Evolutionary conservation across 2,113 vertebrate species (phyloP), one percentile per base, ranked within the genome.

Genomic region (Megaleporinus macrocephalus): DNA sequence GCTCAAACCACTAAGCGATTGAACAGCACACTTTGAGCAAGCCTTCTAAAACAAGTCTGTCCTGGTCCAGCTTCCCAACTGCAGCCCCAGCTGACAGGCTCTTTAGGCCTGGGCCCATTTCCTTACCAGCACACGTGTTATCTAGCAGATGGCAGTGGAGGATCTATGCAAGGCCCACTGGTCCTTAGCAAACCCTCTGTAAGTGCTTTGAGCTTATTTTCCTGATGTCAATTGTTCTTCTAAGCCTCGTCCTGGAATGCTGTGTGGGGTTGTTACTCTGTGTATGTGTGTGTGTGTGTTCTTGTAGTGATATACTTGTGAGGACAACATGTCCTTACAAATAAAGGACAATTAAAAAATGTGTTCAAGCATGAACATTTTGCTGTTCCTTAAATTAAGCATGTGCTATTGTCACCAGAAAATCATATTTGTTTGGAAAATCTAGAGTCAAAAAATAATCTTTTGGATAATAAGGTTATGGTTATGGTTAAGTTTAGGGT

Each of bases 61-160:
- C 29, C 65, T 55, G 6, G 18, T 69, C 77, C 77, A 51, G 69
- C 65, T 61, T 41, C 76, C 69, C 66, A 72, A 78, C 77, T 65
- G 66, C 78, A 22, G 70, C 76, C 83, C 57, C 20, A 16, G 14
- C 74, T 53, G 78, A 44, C 62, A 73, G 68, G 33, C 44, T 36
- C 29, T 36, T 36, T 36, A 33, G 29, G 12, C 20, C 69, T 29
- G 0, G 26, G 24, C 59, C 69, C 61, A 29, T 29, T 57, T 71
- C n/a, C 53, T 53, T 22, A 69, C 76, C 63, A 82, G 81, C 13
- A 24, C 29, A 26, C 49, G 51, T 65, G 75, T 73, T 71, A 72
- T 44, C 73, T 73, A 53, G 24, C 55, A n/a, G 26, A 69, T 76
- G 63, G 70, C 70, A 72, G 36, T 4, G 36, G 36, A 36, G 36